phyloP scores from a whole-genome alignment of 2,797 vertebrate genomes.

The Rhabdophis nuchalis region DNA sequence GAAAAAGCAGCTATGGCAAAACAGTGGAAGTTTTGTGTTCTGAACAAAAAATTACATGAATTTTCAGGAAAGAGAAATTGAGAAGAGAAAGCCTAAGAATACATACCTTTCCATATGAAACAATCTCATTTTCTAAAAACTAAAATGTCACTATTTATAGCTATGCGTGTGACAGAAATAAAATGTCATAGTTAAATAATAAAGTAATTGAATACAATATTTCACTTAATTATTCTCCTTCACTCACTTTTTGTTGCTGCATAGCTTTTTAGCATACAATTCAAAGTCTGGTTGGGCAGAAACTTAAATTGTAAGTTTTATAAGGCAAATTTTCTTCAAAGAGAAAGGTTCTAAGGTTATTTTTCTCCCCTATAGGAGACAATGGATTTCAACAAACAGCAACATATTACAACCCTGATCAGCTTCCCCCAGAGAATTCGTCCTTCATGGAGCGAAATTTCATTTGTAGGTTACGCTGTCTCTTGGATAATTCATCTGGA shows the following conservation, averaged over 20 bases:
- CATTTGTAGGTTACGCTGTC: constrained; percentile 78
- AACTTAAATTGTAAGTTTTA: neutral
- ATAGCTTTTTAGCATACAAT: neutral
- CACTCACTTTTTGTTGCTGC: neutral
- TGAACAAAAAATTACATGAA: neutral
- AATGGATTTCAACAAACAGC: constrained; percentile 65
- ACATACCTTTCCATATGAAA: neutral
- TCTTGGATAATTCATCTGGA: constrained; percentile 81
- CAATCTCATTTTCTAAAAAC: neutral
- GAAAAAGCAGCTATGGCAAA: neutral
- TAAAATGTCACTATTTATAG: neutral
- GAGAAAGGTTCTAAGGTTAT: constrained; percentile 56
- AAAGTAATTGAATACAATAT: neutral
- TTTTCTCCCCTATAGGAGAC: constrained; percentile 60
- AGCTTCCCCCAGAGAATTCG: constrained; percentile 79
- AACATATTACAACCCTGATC: constrained; percentile 70
- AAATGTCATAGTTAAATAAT: neutral
- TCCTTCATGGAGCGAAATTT: constrained; percentile 81
- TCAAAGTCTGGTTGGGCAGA: neutral
- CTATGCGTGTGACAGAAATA: neutral
- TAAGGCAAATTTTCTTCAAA: constrained; percentile 55
- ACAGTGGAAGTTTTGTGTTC: neutral
- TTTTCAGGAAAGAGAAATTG: neutral
- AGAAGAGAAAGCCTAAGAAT: neutral
- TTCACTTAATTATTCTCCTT: neutral